These are phyloP conservation scores for Dryas iulia DNA, from an alignment of 1,140 invertebrate genomes.

Conservation along the genomic window DNA sequence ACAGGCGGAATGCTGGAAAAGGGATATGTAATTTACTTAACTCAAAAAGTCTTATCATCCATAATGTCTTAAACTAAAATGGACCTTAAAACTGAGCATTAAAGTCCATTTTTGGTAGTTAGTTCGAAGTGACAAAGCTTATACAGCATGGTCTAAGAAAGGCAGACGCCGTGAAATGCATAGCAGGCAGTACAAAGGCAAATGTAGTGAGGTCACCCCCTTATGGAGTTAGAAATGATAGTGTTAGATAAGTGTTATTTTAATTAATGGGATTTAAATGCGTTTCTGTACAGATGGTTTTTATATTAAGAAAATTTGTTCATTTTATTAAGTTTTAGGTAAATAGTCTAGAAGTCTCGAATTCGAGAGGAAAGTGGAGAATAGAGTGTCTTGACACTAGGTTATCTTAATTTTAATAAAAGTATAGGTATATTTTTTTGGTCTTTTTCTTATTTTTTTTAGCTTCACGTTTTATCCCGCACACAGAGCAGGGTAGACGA, in stretches of 20 bases:
- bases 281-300: background rate
- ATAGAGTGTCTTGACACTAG: too few species aligned
- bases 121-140: background rate
- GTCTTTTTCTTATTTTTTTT: too few species aligned
- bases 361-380: too few species aligned
- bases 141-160: background rate
- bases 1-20: background rate
- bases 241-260: background rate
- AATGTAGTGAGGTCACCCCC: slow-evolving; percentile 10
- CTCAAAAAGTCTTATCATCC: background rate
- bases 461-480: too few species aligned
- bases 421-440: too few species aligned
- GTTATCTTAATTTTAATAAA: too few species aligned
- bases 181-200: slow-evolving; percentile 19
- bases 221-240: slow-evolving; percentile 8
- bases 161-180: slow-evolving; percentile 26
- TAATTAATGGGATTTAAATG: slow-evolving; percentile 1
- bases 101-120: background rate
- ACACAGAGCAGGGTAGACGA: too few species aligned
- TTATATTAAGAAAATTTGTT: background rate
- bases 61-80: background rate
- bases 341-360: background rate
- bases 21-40: background rate
- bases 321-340: background rate
- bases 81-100: background rate